A percentile compares a stretch with the other conserved stretches of the same genome.
These are phyloP conservation scores for Aphaenogaster ashmeadi DNA, from an alignment of 1,140 invertebrate species.

Conservation along the genomic window DNA sequence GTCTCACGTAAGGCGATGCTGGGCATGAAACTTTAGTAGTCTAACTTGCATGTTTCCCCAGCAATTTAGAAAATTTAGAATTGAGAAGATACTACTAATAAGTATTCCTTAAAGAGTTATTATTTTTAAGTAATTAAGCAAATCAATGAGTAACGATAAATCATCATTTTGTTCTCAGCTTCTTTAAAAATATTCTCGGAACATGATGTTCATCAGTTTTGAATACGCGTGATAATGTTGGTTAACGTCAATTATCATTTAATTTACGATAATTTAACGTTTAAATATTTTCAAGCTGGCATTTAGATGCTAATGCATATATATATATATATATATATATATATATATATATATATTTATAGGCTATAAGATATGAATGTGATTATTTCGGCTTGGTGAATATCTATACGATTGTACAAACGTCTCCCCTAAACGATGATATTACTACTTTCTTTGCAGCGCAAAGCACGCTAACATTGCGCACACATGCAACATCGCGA, in stretches of 20 bases:
- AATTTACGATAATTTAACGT: constrained; percentile 8
- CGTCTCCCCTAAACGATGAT: background rate
- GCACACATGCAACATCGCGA: background rate
- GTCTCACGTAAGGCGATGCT: background rate
- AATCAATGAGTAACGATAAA: background rate
- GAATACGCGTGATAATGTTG: background rate
- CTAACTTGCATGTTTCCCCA: background rate
- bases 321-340: constrained; percentile 5
- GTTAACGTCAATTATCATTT: background rate
- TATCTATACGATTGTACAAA: constrained; percentile 9
- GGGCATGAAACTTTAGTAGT: background rate
- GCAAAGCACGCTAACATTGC: constrained; percentile 4
- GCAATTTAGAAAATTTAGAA: background rate
- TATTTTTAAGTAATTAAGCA: background rate
- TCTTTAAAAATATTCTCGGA: background rate
- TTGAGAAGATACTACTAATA: background rate
- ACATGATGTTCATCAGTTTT: background rate
- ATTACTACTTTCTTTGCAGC: constrained; percentile 5
- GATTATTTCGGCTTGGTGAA: background rate
- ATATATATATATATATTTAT: background rate
- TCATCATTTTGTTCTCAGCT: background rate
- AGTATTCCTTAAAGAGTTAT: background rate
- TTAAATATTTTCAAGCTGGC: background rate
- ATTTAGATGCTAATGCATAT: background rate
- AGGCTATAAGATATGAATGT: background rate